Evolutionary conservation across 2,113 vertebrate species (phyloP).

Genomic region (Ancistrus triradiatus): DNA sequence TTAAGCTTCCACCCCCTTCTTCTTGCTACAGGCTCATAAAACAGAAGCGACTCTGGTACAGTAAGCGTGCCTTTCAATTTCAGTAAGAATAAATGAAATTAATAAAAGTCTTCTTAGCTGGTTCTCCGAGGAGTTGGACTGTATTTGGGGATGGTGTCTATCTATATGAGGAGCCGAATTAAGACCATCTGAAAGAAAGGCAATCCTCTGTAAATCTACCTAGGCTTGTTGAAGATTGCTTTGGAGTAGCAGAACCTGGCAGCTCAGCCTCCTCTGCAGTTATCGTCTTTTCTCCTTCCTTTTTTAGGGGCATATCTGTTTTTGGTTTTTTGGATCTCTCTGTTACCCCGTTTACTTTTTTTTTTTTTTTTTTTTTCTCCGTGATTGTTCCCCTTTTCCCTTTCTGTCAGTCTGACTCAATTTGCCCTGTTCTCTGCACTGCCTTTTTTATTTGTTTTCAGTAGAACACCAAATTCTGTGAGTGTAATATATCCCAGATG

Average conservation of each 20-base stretch:
- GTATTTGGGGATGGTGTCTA: conserved; percentile 36
- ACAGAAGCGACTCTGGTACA: conserved; percentile 21
- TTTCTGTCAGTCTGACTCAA: too few relatives aligned
- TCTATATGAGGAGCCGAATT: conserved; percentile 38
- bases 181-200: conserved; percentile 33
- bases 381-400: too few relatives aligned
- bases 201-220: conserved; percentile 39
- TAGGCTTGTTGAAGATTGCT: conserved; percentile 26
- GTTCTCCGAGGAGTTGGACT: background rate
- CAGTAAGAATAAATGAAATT: conserved; percentile 20
- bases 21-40: conserved; percentile 11
- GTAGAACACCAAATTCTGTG: too few relatives aligned
- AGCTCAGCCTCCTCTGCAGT: background rate
- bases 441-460: too few relatives aligned
- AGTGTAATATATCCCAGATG: too few relatives aligned
- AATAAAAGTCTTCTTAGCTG: conserved; percentile 17
- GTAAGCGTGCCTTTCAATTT: conserved; percentile 30
- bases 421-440: too few relatives aligned
- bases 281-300: background rate
- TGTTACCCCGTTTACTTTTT: too few relatives aligned
- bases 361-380: too few relatives aligned
- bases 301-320: too few relatives aligned
- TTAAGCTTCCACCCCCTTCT: background rate
- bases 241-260: too few relatives aligned
- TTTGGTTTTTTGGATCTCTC: too few relatives aligned